Base-by-base conservation (phyloP, 2,888 invertebrate species). In the Orthosia gothica region DNA sequence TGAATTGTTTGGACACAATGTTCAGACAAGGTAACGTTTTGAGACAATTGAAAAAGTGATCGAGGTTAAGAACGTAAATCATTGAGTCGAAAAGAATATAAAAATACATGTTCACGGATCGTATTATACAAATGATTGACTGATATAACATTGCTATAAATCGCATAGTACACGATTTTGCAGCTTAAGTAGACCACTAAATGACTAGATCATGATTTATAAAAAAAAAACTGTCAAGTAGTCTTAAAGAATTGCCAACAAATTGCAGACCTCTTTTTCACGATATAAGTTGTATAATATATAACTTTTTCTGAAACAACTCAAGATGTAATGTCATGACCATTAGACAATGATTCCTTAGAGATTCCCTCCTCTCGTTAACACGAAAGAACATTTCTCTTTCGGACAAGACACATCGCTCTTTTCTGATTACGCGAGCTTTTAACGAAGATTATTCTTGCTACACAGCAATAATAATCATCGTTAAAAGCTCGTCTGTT, bases 351-450 rank as follows among this genome's bases (percentile, higher is more conserved):
- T 72, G 79, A 84, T 85, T 88, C 77, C 63, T 62, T 57, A 23
- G 70, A 74, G 86, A 84, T 82, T 86, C 71, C 74, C 79, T 79
- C 52, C 69, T 70, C 86, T 87, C 85, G 87, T 90, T 87, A 83
- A 70, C 70, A 75, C 82, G 73, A 89, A 82, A 87, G 88, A 84
- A 85, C 89, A 91, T 91, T 91, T 87, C 84, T 91, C 90, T 85
- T 75, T 52, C 70, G 55, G 87, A 82, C 83, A 87, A 89, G 87
- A 89, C 84, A 84, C 89, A 90, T 92, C 88, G 87, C 88, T 89
- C 89, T 90, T 87, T 87, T 85, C 87, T 90, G 90, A 91, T 91
- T 90, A 89, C 86, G 73, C 80, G 74, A 77, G 79, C 80, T 83
- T 88, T 87, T 86, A 88, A 55, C 69, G 63, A 50, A 74, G 62